Evolutionary conservation across 2,797 vertebrate genomes (phyloP).

Genomic region (Tamandua tetradactyla): DNA sequence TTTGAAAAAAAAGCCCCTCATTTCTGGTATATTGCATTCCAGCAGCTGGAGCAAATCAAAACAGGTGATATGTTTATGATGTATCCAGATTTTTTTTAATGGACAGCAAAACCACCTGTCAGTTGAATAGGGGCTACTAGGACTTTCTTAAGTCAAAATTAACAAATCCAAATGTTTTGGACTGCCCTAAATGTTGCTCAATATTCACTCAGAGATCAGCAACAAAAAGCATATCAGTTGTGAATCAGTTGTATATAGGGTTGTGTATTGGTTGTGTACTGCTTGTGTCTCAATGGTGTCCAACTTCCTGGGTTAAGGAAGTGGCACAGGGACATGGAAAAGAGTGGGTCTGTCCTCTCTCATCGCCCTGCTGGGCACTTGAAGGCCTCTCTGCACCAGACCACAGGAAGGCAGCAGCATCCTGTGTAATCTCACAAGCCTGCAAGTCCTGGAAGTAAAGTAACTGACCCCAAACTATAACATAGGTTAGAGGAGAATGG

Average conservation of each 20-base stretch:
- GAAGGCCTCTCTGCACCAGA: not conserved
- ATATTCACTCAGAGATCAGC: not conserved
- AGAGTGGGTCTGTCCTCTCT: not conserved
- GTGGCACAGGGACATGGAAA: not conserved
- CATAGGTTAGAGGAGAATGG: not conserved
- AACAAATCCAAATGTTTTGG: constrained; percentile 4
- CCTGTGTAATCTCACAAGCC: not conserved
- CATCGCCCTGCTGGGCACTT: not conserved
- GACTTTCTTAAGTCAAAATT: not conserved
- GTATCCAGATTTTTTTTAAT: not conserved
- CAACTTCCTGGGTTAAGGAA: constrained; percentile 13
- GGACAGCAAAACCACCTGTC: not conserved
- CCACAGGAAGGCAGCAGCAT: accelerated
- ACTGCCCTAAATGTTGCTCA: not conserved
- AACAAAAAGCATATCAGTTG: not conserved
- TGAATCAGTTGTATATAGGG: not conserved
- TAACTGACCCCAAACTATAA: not conserved
- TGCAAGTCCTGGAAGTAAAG: not conserved
- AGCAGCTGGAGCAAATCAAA: too few relatives aligned
- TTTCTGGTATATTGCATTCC: too few relatives aligned
- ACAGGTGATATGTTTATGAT: not conserved
- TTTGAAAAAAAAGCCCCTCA: too few relatives aligned
- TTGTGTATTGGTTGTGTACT: too few relatives aligned
- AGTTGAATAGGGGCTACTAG: not conserved
- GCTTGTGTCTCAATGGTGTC: too few relatives aligned